Evolutionary conservation across 2,888 invertebrate genomes (phyloP), one percentile per base, ranked within the genome.

Genomic region (Sinodicranocentrus sp.): DNA sequence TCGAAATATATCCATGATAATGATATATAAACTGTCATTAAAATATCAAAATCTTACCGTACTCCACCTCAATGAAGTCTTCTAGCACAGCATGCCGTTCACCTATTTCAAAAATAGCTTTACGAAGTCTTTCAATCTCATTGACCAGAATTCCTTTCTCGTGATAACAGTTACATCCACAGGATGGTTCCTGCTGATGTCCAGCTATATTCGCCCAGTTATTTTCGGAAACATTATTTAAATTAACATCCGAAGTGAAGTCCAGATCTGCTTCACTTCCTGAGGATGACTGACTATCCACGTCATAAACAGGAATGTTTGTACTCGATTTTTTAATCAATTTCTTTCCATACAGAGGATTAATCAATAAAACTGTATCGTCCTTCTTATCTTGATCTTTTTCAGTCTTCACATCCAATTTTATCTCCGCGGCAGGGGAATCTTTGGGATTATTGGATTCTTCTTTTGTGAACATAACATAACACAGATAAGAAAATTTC

Each of bases 31-130:
- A 68, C 1, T 68, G 23, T 17, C 23, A 26, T 17, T n/a, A n/a
- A n/a, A 13, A 23, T 52, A 48, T 44, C n/a, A n/a, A n/a, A n/a
- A n/a, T n/a, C n/a, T 73, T 28, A 82, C 82, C 57, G 26, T 48
- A 75, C 39, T 82, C 82, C 3, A 82, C 82, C 26, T 82, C 75
- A 39, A 82, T 44, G 61, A 75, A 82, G 17, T 82, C 82, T 21
- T 82, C 82, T 5, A 75, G 2, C 0, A 82, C 48, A 0, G 75
- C 43, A 13, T 82, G 72, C 5, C 80, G 21, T 13, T 80, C 73
- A 19, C 19, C 54, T 5, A 80, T 21, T 13, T 73, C 80, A 28
- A 67, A 65, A n/a, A 80, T 25, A 17, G 73, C 80, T 5, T 43
- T 54, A 0, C 73, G 65, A 26, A 80, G 68, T 48, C 80, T 25